phyloP scores from a whole-genome alignment of 2,888 invertebrate genomes.

The Limnephilus lunatus region DNA sequence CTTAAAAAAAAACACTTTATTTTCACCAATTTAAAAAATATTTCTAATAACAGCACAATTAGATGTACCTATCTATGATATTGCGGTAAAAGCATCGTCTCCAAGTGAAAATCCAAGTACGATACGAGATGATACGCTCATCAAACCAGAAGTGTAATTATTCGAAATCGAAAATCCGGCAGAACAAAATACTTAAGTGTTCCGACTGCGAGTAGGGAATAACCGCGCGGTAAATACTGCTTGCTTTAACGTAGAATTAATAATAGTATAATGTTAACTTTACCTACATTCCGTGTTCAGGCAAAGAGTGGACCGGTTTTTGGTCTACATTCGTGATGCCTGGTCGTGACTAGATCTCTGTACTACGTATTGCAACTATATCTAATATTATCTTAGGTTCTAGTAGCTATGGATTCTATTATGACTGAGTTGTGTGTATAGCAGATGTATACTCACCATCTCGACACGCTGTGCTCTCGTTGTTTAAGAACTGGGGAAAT shows the following conservation, averaged over 20 bases:
- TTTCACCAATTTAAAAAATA: background rate
- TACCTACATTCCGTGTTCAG: conserved; percentile 41
- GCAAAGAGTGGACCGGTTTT: conserved; percentile 37
- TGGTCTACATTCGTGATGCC: conserved; percentile 38
- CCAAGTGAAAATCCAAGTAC: background rate
- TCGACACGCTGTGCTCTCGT: background rate
- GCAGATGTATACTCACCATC: background rate
- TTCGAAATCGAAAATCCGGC: background rate
- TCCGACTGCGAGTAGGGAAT: background rate
- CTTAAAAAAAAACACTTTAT: too few relatives aligned
- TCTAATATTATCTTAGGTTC: background rate
- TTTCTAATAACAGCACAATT: background rate
- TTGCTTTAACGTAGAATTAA: background rate
- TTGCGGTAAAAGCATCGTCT: background rate
- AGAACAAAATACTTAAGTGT: background rate
- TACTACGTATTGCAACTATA: background rate
- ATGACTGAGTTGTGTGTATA: background rate
- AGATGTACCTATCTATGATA: background rate
- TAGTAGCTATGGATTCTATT: background rate
- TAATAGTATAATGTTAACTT: background rate
- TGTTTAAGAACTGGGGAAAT: background rate
- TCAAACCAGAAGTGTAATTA: background rate
- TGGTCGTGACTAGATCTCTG: conserved; percentile 29
- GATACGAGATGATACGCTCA: background rate
- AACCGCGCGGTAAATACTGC: background rate